phyloP scores from a whole-genome alignment of 2,797 vertebrate species.

The Diplodus sargus region DNA sequence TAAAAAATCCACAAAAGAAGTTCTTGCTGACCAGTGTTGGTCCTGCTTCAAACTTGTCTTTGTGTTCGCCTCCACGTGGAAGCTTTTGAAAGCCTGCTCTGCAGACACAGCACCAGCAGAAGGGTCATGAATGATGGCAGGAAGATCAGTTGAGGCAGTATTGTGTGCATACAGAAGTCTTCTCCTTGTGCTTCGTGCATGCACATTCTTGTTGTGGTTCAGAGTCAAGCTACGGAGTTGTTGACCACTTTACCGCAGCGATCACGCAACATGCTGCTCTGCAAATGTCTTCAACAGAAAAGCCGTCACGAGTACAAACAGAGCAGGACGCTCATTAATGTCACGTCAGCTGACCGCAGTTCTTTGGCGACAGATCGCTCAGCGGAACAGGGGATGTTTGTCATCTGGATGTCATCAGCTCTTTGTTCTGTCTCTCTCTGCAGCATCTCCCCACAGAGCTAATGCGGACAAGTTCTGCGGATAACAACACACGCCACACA shows the following conservation, averaged over 20 bases:
- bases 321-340: constrained; percentile 47
- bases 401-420: constrained; percentile 75
- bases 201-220: constrained; percentile 43
- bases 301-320: constrained; percentile 31
- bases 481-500: constrained; percentile 55
- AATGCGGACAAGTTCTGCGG: constrained; percentile 33
- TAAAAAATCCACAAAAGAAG: background rate
- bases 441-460: constrained; percentile 46
- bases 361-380: constrained; percentile 49
- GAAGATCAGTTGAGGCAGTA: constrained; percentile 47
- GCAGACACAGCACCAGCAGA: constrained; percentile 49
- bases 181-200: constrained; percentile 16
- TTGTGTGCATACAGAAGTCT: constrained; percentile 24
- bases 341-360: constrained; percentile 59
- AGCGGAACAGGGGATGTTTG: constrained; percentile 49
- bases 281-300: constrained; percentile 26
- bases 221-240: constrained; percentile 26
- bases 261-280: constrained; percentile 31
- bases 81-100: constrained; percentile 26
- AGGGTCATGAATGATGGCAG: constrained; percentile 57
- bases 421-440: constrained; percentile 51
- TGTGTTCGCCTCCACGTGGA: constrained; percentile 9
- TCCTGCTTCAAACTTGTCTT: constrained; percentile 19
- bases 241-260: constrained; percentile 48
- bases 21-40: background rate